Evolutionary conservation across 2,797 vertebrate genomes (phyloP), one percentile per base, ranked within the genome.

Genomic region (Taeniopygia guttata): DNA sequence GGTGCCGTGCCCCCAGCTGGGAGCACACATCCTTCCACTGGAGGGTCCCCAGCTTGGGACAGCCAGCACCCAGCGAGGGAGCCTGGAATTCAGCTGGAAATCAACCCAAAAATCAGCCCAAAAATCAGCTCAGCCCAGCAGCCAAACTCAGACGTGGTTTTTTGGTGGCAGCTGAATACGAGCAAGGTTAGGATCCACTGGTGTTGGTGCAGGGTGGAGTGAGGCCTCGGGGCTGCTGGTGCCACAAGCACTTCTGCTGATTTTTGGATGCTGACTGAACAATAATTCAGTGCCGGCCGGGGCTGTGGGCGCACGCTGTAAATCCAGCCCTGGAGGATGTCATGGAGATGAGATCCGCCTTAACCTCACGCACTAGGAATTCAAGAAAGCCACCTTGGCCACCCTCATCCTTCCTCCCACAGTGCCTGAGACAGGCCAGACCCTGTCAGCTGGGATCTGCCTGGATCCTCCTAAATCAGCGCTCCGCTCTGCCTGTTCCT

Each of bases 401-500:
- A 93, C 80, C 74, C 70, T 94, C 70, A 70, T 90, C 91, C 74
- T 67, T 87, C 88, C 93, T 94, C 93, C 94, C 86, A 82, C 10
- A 0, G 74, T 14, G 80, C 70, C 90, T 94, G 95, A 96, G 92
- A 87, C 88, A 90, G 95, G 67, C 95, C 94, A 94, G 95, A 80
- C 68, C 76, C 95, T 59, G 95, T 94, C 95, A 90, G 89, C 87
- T 59, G 91, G 82, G 93, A 87, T 88, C 85, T 84, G 73, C 64
- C 84, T 84, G 92, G 48, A 88, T 86, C 93, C 96, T 92, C 95
- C 90, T 75, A 93, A 87, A 89, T 83, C 89, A 80, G 75, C 2
- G 56, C 83, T 89, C 77, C 20, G 66, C 95, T 93, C 72, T 87
- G 8, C 90, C 48, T 63, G 49, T 43, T 83, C 67, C 88, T 45